A percentile compares a stretch with the other conserved stretches of the same genome.
Evolutionary conservation across 1,140 invertebrate genomes (phyloP).

Genomic region (Heliothis virescens): DNA sequence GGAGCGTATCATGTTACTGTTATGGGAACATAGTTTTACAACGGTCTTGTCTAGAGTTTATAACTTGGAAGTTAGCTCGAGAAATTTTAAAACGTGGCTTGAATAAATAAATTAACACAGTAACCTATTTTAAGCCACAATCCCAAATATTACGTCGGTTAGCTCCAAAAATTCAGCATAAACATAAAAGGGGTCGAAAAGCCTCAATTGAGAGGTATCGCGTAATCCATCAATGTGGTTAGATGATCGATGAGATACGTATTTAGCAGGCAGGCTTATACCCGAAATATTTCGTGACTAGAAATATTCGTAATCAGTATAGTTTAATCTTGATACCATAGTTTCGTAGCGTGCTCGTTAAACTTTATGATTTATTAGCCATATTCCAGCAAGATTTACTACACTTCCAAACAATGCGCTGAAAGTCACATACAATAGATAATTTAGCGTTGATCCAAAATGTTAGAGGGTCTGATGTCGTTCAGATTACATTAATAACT

Average conservation of each 20-base stretch:
- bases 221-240: constrained; percentile 35
- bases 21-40: constrained; percentile 10
- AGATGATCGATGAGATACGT: constrained; percentile 44
- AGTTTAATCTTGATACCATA: constrained; percentile 23
- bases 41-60: not conserved
- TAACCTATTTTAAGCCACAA: not conserved
- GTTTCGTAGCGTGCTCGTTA: not conserved
- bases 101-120: not conserved
- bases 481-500: not conserved
- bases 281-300: constrained; percentile 32
- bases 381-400: constrained; percentile 27
- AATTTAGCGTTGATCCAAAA: constrained; percentile 9
- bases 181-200: constrained; percentile 36
- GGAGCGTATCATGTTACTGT: constrained; percentile 3
- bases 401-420: constrained; percentile 41
- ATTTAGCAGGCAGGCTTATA: constrained; percentile 19
- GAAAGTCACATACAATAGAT: constrained; percentile 17
- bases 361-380: constrained; percentile 45
- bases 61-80: not conserved
- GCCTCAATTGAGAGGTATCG: constrained; percentile 37
- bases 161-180: not conserved
- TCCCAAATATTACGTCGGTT: not conserved
- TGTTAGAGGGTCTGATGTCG: not conserved
- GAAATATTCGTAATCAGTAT: constrained; percentile 42
- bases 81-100: not conserved